Evolutionary conservation across 1,140 invertebrate genomes (phyloP).

Genomic region (Tetragnatha versicolor): DNA sequence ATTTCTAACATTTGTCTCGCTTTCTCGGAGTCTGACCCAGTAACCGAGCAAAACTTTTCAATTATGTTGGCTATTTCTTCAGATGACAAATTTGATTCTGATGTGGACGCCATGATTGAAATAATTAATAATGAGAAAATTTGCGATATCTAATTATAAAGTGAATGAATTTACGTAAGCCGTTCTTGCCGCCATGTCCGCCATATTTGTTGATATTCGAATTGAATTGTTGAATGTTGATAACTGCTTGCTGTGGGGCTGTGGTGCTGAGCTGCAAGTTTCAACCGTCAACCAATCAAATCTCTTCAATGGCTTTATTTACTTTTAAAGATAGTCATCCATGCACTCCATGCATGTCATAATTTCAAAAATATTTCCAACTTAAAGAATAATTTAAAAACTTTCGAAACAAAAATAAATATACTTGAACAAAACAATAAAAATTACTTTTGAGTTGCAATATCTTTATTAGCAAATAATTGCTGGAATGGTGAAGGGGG

Average conservation of each 20-base stretch:
- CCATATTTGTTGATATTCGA: conserved; percentile 42
- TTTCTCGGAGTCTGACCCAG: conserved; percentile 35
- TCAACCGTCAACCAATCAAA: background rate
- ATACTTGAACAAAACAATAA: too few species aligned
- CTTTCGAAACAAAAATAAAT: too few species aligned
- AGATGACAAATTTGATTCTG: background rate
- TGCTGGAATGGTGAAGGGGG: too few species aligned
- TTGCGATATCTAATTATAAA: background rate
- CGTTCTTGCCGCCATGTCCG: background rate
- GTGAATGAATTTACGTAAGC: background rate
- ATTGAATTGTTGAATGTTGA: background rate
- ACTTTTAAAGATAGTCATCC: too few species aligned
- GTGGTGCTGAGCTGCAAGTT: background rate
- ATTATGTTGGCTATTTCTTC: conserved; percentile 18
- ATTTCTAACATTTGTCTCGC: conserved; percentile 65
- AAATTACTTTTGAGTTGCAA: too few species aligned
- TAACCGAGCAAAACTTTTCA: conserved; percentile 45
- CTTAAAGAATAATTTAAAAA: too few species aligned
- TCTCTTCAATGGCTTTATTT: too few species aligned
- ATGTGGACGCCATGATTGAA: conserved; percentile 39
- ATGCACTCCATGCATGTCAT: too few species aligned
- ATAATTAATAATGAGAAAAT: background rate
- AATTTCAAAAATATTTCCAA: too few species aligned
- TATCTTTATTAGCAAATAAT: too few species aligned
- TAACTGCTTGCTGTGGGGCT: background rate